Base-by-base conservation (phyloP, 2,888 invertebrate species). In the Acrocyrtus sp. region DNA sequence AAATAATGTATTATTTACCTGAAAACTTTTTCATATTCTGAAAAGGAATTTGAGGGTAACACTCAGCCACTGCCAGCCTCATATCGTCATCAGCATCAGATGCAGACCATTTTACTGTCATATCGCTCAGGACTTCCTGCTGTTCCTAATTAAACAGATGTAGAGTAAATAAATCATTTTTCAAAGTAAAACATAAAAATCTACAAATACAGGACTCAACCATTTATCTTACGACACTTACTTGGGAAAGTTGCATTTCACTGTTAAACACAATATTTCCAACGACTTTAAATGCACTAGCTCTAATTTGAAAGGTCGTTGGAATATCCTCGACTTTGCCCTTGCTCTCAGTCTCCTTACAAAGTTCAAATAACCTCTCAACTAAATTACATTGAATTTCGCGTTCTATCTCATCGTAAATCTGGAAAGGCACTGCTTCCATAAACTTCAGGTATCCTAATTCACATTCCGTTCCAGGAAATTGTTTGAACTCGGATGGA, bases 51-150 rank as follows among this genome's bases (percentile, higher is more conserved):
- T 2, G 3, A 1, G 79, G 81, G 41, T 78, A 34, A 15, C 72
- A 68, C 34, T 50, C 19, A 6, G 79, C 78, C 22, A 72, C 76
- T 6, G 75, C 78, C 3, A 70, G 19, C 58, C 81, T 54, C 34
- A 80, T 45, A 10, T 80, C 78, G 41, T 78, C 80, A 61, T 78
- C 78, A 6, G 48, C 45, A 21, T 61, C 69, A 15, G 80, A 70
- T 29, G 76, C 70, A 1, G 72, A 72, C 74, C 72, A 75, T 22
- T 70, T 65, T 2, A 78, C 26, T 1, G 74, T 8, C 3, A 48
- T 65, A n/a, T 51, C 39, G 22, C 66, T 70, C 19, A 75, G 19
- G 15, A 24, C 1, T 51, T 41, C 21, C 39, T 60, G 8, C 63
- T 45, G 10, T 34, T 50, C 54, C 69, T 62, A 26, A 17, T 26